These are phyloP conservation scores for Champsocephalus esox DNA, from an alignment of 2,797 vertebrate species.

Conservation along the genomic window DNA sequence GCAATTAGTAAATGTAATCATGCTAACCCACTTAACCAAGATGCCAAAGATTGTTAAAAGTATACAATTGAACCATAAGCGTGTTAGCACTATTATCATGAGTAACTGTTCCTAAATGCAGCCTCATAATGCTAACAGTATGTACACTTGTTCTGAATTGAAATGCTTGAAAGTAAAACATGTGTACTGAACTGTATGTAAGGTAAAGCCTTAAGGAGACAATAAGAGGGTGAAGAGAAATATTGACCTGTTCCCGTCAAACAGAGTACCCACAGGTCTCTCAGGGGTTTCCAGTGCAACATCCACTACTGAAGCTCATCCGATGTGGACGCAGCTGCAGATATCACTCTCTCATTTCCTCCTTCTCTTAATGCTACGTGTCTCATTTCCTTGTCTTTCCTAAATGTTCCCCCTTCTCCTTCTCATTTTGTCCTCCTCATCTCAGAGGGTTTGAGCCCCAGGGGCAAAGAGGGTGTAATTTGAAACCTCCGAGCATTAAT, in stretches of 20 bases:
- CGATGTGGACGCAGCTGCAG: slow-evolving; percentile 56
- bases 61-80: not conserved
- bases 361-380: slow-evolving; percentile 36
- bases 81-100: not conserved
- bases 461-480: slow-evolving; percentile 80
- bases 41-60: not conserved
- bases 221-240: slow-evolving; percentile 17
- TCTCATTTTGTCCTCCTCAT: slow-evolving; percentile 60
- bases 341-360: slow-evolving; percentile 36
- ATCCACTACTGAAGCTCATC: slow-evolving; percentile 43
- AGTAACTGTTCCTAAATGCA: not conserved
- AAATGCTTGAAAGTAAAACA: slow-evolving; percentile 6
- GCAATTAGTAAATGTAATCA: not conserved
- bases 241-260: slow-evolving; percentile 45
- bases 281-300: slow-evolving; percentile 37
- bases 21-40: not conserved
- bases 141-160: not conserved
- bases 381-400: slow-evolving; percentile 66
- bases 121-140: not conserved
- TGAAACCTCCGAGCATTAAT: slow-evolving; percentile 83
- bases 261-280: slow-evolving; percentile 41
- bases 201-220: slow-evolving; percentile 4
- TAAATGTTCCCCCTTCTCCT: slow-evolving; percentile 52
- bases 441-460: slow-evolving; percentile 71
- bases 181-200: not conserved